Evolutionary conservation across 2,888 invertebrate species (phyloP).

Genomic region (Lutraria lutraria): DNA sequence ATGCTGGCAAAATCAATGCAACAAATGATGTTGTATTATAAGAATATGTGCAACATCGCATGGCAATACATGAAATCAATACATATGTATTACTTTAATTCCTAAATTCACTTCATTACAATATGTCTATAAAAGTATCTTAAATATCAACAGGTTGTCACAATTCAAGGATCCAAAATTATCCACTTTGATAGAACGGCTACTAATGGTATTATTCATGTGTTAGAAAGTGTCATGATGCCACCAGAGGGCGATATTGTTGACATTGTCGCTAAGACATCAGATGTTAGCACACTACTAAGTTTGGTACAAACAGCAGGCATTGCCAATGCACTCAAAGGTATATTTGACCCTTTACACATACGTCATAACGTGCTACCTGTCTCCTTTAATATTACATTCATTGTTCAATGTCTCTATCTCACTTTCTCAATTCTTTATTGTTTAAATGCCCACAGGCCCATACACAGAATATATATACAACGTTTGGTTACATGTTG

Average conservation of each 20-base stretch:
- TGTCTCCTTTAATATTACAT: too few relatives aligned
- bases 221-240: constrained; percentile 72
- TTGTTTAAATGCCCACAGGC: background rate
- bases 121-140: background rate
- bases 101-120: too few relatives aligned
- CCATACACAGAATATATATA: too few relatives aligned
- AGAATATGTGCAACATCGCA: background rate
- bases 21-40: too few relatives aligned
- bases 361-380: too few relatives aligned
- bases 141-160: constrained; percentile 21
- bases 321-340: constrained; percentile 58
- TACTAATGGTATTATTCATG: constrained; percentile 71
- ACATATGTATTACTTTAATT: too few relatives aligned
- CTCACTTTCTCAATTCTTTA: too few relatives aligned
- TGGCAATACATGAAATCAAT: background rate
- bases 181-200: constrained; percentile 62
- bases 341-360: background rate
- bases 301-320: constrained; percentile 59
- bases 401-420: too few relatives aligned
- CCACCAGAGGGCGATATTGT: constrained; percentile 70
- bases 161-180: constrained; percentile 61
- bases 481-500: too few relatives aligned
- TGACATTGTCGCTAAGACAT: constrained; percentile 58
- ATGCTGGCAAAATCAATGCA: too few relatives aligned
- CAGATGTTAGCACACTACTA: constrained; percentile 63